These are phyloP conservation scores for Thermophis baileyi DNA, from an alignment of 2,113 vertebrate genomes.

Conservation along the genomic window DNA sequence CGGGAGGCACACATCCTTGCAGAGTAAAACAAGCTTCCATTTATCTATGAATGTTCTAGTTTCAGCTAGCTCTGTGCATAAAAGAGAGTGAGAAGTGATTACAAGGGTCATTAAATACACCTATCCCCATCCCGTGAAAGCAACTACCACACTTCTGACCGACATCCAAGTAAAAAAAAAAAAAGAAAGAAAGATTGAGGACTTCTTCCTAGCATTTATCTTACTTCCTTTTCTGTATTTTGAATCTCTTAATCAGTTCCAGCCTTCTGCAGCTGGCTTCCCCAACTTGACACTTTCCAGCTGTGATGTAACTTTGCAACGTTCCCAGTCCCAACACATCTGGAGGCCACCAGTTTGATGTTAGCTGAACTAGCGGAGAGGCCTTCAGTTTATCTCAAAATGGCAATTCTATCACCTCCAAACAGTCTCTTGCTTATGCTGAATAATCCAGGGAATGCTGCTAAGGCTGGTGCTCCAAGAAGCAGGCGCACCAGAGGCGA, in stretches of 20 bases:
- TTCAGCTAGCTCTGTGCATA: background rate
- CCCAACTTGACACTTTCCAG: background rate
- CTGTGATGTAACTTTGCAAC: background rate
- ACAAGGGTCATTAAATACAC: background rate
- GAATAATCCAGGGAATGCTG: background rate
- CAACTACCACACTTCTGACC: background rate
- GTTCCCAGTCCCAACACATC: background rate
- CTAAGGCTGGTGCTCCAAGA: background rate
- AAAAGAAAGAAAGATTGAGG: background rate
- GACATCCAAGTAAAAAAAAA: background rate
- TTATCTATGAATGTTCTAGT: background rate
- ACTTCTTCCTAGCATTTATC: background rate
- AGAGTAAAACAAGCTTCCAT: background rate
- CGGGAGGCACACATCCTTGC: background rate
- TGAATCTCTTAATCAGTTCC: background rate
- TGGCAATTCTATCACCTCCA: background rate
- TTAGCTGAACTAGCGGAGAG: background rate
- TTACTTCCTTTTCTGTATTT: background rate
- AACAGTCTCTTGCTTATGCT: background rate
- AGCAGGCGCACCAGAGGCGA: background rate
- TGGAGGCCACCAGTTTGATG: background rate
- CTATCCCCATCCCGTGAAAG: background rate
- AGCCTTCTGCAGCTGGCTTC: background rate
- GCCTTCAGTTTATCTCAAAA: background rate
- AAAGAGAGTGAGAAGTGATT: background rate